Percentiles rank a stretch among this genome's conserved stretches.
phyloP scores from a whole-genome alignment of 2,113 vertebrate genomes.

The Eudyptes chrysolophus region DNA sequence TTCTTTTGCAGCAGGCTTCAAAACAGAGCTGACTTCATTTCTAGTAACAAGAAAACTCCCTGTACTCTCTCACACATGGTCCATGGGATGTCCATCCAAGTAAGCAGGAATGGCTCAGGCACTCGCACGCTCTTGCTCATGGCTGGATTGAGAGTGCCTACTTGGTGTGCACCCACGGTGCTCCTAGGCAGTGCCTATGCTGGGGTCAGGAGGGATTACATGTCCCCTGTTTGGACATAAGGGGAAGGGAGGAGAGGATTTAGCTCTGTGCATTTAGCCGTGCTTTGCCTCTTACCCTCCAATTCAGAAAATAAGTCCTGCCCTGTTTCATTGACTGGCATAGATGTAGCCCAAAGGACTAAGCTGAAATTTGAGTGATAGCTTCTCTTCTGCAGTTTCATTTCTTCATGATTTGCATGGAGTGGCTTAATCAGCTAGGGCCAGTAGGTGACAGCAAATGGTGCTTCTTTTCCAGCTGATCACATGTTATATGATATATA shows the following conservation, averaged over 20 bases:
- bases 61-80: background rate
- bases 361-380: background rate
- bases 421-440: background rate
- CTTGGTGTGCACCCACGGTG: background rate
- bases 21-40: background rate
- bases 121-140: rapidly evolving
- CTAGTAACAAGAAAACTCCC: background rate
- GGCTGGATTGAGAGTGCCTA: background rate
- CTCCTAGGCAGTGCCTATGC: rapidly evolving
- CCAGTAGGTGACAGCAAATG: background rate
- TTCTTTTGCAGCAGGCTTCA: background rate
- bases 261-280: background rate
- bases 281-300: background rate
- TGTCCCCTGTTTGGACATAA: background rate
- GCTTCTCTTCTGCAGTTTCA: background rate
- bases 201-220: background rate
- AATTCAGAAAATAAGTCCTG: background rate
- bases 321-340: background rate
- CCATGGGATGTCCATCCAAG: background rate
- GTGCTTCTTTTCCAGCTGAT: background rate
- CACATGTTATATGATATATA: background rate
- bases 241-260: background rate
- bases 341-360: background rate
- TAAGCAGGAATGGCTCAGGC: background rate
- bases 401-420: background rate